phyloP scores from a whole-genome alignment of 2,113 vertebrate species.

The Gobiocypris rarus region DNA sequence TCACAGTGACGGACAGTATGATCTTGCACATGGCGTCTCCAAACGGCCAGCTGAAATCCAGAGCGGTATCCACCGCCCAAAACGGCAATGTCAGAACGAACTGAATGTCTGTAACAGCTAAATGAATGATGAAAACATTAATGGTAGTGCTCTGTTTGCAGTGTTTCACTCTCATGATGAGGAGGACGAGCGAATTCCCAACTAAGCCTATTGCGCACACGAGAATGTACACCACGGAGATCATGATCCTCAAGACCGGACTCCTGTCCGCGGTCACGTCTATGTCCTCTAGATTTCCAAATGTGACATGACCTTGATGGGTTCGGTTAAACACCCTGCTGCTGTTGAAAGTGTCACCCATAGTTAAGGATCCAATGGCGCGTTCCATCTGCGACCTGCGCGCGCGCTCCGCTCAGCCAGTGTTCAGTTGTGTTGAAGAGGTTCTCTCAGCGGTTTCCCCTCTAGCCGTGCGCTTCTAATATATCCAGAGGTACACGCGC shows the following conservation, averaged over 20 bases:
- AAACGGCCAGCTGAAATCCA: slow-evolving; percentile 68
- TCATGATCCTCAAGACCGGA: slow-evolving; percentile 35
- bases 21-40: slow-evolving; percentile 63
- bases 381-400: background rate
- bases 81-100: slow-evolving; percentile 63
- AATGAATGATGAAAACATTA: slow-evolving; percentile 54
- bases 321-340: slow-evolving; percentile 18
- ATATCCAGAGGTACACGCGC: background rate
- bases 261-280: slow-evolving; percentile 19
- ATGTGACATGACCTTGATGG: background rate
- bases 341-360: slow-evolving; percentile 28
- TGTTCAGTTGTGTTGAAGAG: background rate
- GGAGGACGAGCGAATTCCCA: slow-evolving; percentile 45
- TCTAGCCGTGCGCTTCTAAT: background rate
- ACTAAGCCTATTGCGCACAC: slow-evolving; percentile 43
- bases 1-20: slow-evolving; percentile 53
- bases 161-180: slow-evolving; percentile 48
- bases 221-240: slow-evolving; percentile 40
- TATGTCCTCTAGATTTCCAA: slow-evolving; percentile 11
- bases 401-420: background rate
- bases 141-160: slow-evolving; percentile 27
- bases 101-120: slow-evolving; percentile 60
- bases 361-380: background rate
- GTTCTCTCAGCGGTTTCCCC: background rate
- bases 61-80: slow-evolving; percentile 61